Evolutionary conservation across 2,797 vertebrate genomes (phyloP).

Genomic region (Sebastes goodei): DNA sequence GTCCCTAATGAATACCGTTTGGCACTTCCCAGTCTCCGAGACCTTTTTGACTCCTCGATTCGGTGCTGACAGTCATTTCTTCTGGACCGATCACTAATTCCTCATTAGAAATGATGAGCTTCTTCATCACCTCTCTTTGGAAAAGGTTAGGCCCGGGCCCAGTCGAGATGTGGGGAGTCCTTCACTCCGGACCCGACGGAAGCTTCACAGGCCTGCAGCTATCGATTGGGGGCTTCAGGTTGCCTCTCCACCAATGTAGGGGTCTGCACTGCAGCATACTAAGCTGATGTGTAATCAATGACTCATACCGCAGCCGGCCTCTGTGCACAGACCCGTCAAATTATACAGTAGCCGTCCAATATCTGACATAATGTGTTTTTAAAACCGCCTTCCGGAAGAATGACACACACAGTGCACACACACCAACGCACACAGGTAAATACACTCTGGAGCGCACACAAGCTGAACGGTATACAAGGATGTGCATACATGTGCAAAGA

Average conservation of each 20-base stretch:
- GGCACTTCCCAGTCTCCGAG: conserved; percentile 59
- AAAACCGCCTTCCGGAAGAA: conserved; percentile 72
- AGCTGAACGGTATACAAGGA: conserved; percentile 30
- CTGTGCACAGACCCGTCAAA: conserved; percentile 81
- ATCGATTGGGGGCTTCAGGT: conserved; percentile 86
- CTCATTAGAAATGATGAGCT: conserved; percentile 89
- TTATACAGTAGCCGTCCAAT: conserved; percentile 79
- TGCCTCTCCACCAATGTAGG: conserved; percentile 81
- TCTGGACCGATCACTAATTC: conserved; percentile 79
- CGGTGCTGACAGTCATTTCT: conserved; percentile 75
- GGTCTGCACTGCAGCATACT: conserved; percentile 85
- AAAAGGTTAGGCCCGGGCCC: conserved; percentile 83
- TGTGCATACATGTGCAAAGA: conserved; percentile 45
- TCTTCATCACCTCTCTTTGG: conserved; percentile 84
- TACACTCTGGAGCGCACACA: conserved; percentile 36
- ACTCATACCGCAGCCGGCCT: conserved; percentile 81
- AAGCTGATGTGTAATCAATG: conserved; percentile 88
- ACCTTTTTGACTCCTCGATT: conserved; percentile 65
- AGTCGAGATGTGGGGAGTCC: conserved; percentile 75
- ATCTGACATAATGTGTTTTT: conserved; percentile 78
- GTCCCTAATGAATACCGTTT: conserved; percentile 68
- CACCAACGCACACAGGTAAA: conserved; percentile 49
- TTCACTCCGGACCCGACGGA: conserved; percentile 76
- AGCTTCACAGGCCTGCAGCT: conserved; percentile 79
- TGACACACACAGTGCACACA: conserved; percentile 43